Percentiles rank a stretch among this genome's conserved stretches.
These are phyloP conservation scores for Valencia hispanica DNA, from an alignment of 2,797 vertebrate species.

Conservation along the genomic window DNA sequence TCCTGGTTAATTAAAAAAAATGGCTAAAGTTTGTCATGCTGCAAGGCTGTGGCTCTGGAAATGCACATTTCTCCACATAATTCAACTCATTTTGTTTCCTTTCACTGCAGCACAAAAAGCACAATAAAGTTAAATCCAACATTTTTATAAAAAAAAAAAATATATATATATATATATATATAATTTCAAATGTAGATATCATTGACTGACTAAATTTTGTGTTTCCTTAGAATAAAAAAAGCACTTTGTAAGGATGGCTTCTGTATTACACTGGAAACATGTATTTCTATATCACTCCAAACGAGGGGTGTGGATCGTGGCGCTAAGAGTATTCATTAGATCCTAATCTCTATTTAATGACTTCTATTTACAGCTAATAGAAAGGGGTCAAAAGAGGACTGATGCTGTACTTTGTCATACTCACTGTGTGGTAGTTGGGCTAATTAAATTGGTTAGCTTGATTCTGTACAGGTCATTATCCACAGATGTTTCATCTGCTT, in stretches of 20 bases:
- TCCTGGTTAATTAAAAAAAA: conserved; percentile 11
- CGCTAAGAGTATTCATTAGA: conserved; percentile 60
- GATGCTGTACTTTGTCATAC: conserved; percentile 39
- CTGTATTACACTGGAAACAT: conserved; percentile 36
- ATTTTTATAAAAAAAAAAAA: neutral
- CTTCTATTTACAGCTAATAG: conserved; percentile 66
- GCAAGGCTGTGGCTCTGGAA: neutral
- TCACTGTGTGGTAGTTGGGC: conserved; percentile 33
- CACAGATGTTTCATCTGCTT: neutral
- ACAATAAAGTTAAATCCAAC: neutral
- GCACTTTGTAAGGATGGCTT: conserved; percentile 26
- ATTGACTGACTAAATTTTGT: neutral
- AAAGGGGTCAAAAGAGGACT: conserved; percentile 52
- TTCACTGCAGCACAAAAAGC: neutral
- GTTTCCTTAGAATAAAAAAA: conserved; percentile 23
- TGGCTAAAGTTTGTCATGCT: neutral
- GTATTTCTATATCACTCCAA: conserved; percentile 49
- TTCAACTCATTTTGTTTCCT: neutral
- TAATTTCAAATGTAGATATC: conserved; percentile 6
- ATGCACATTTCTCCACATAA: neutral
- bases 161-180: neutral
- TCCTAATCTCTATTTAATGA: conserved; percentile 70
- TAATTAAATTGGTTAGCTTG: conserved; percentile 43
- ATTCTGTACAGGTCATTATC: conserved; percentile 2
- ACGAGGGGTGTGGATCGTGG: conserved; percentile 44